Conservation (phyloP, 2,797 vertebrate genomes). For the Sardinella longiceps region DNA sequence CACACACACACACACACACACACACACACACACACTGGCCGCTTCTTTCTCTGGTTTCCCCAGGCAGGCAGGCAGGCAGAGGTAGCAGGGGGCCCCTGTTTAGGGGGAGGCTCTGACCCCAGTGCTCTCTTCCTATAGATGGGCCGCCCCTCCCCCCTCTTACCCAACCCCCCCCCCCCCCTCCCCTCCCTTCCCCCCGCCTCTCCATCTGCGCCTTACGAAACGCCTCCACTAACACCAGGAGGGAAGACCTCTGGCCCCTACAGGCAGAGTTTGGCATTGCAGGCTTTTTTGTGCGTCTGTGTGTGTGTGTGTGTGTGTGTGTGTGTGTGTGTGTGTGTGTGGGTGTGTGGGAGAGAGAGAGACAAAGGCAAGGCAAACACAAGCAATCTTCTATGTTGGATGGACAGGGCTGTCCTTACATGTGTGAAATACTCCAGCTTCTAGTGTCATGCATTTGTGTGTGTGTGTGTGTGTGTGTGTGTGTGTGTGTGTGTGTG, state of each 20-base stretch:
- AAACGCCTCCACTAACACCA: conserved; percentile 45
- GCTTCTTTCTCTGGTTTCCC: neutral
- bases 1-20: conserved; percentile 39
- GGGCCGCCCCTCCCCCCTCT: conserved; percentile 47
- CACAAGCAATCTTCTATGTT: neutral
- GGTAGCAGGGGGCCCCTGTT: conserved; percentile 62
- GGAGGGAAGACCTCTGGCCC: conserved; percentile 35
- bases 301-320: neutral
- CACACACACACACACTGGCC: conserved; percentile 15
- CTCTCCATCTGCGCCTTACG: conserved; percentile 71
- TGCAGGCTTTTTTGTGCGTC: conserved; percentile 12
- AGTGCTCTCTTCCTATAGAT: conserved; percentile 69
- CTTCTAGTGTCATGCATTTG: neutral
- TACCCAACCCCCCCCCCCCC: neutral
- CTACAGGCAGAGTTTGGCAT: conserved; percentile 38
- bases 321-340: neutral
- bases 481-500: neutral
- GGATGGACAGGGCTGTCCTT: neutral
- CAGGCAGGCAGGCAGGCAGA: too few species aligned
- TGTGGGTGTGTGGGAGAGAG: neutral
- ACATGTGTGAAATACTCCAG: neutral
- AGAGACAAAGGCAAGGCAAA: neutral
- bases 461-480: neutral
- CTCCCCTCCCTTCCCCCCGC: neutral
- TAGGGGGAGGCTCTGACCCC: conserved; percentile 73